phyloP scores from a whole-genome alignment of 1,140 invertebrate species.

The Gyrodactylus bullatarudis region DNA sequence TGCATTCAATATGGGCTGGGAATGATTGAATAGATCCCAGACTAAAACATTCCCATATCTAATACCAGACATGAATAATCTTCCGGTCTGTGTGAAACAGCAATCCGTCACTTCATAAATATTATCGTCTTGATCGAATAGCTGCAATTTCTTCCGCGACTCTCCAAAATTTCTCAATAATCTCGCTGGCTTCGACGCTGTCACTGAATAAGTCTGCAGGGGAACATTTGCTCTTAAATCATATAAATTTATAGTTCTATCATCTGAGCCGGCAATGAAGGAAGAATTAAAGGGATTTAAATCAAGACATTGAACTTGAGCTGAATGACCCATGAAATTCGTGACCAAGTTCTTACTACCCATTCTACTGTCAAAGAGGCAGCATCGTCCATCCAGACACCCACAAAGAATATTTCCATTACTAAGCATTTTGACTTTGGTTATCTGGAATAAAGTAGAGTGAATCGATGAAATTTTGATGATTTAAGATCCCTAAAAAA shows the following conservation, averaged over 20 bases:
- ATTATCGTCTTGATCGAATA: too few relatives aligned
- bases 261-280: background rate
- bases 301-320: background rate
- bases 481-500: too few relatives aligned
- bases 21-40: background rate
- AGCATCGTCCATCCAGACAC: background rate
- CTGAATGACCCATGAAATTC: background rate
- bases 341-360: background rate
- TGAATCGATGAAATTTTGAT: too few relatives aligned
- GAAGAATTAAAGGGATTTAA: background rate
- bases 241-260: background rate
- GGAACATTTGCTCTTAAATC: background rate
- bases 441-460: too few relatives aligned
- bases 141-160: background rate
- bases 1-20: background rate
- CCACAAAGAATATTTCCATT: background rate
- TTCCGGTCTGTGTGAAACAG: background rate
- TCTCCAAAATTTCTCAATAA: background rate
- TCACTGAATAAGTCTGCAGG: background rate
- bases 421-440: too few relatives aligned
- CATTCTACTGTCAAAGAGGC: background rate
- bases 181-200: background rate
- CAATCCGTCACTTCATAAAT: background rate
- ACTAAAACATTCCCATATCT: background rate
- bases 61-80: background rate